These are phyloP conservation scores for Megamerina dolium DNA, from an alignment of 2,888 invertebrate species.

Conservation along the genomic window DNA sequence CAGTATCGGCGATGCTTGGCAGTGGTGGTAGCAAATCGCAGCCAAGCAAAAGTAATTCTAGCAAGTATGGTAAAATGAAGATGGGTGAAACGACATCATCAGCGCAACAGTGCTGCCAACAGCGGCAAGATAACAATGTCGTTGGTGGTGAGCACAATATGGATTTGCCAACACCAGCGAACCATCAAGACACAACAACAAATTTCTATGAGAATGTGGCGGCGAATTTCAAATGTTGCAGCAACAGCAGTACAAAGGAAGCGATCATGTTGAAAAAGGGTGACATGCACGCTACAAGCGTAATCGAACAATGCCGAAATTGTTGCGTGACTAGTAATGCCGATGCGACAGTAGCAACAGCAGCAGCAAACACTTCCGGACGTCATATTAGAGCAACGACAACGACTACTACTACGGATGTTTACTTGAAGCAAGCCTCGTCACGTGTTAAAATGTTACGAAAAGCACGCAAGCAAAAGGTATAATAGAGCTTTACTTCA, in stretches of 20 bases:
- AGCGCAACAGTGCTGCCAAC: background rate
- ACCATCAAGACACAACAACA: background rate
- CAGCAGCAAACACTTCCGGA: background rate
- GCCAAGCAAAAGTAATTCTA: slow-evolving; percentile 25
- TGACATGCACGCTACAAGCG: background rate
- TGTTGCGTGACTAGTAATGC: slow-evolving; percentile 21
- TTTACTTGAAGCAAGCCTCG: slow-evolving; percentile 47
- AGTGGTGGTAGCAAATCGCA: slow-evolving; percentile 14
- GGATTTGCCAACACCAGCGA: slow-evolving; percentile 3
- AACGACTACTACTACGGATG: slow-evolving; percentile 23
- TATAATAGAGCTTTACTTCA: too few relatives aligned
- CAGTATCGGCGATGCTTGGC: slow-evolving; percentile 5
- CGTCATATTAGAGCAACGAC: background rate
- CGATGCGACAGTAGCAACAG: slow-evolving; percentile 4
- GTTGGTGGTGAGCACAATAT: slow-evolving; percentile 2
- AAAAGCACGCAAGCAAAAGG: slow-evolving; percentile 49
- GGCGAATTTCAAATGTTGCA: slow-evolving; percentile 42
- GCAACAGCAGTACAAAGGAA: slow-evolving; percentile 11
- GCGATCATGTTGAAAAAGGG: slow-evolving; percentile 8
- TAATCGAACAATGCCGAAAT: slow-evolving; percentile 18
- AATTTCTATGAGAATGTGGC: slow-evolving; percentile 46
- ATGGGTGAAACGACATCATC: slow-evolving; percentile 22
- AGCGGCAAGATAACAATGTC: background rate
- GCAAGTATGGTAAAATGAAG: slow-evolving; percentile 33
- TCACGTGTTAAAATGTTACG: slow-evolving; percentile 46